These are phyloP conservation scores for Sminthurides aquaticus DNA, from an alignment of 2,888 invertebrate genomes.

Conservation along the genomic window DNA sequence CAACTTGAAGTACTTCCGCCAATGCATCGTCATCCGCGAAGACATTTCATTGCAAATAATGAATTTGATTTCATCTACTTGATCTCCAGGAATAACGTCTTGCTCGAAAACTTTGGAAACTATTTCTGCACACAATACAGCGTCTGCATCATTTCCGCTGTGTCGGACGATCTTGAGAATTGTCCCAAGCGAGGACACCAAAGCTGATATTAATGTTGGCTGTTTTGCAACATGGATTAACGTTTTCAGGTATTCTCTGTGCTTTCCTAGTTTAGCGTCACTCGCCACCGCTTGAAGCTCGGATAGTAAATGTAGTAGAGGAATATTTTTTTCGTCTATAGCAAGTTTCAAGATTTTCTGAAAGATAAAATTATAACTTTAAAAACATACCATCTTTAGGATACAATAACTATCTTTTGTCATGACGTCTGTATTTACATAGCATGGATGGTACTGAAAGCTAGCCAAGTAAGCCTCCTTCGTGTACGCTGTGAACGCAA, in stretches of 20 bases:
- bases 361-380: too few relatives aligned
- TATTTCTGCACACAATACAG: neutral
- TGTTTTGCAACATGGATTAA: neutral
- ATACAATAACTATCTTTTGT: too few relatives aligned
- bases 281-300: too few relatives aligned
- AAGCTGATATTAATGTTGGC: neutral
- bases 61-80: neutral
- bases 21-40: neutral
- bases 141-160: neutral
- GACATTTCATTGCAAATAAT: constrained; percentile 14
- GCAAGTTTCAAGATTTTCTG: constrained; percentile 12
- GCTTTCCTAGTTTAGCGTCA: too few relatives aligned
- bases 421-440: constrained; percentile 7
- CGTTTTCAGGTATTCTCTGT: constrained; percentile 11
- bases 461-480: neutral
- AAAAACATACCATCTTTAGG: too few relatives aligned
- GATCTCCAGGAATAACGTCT: neutral
- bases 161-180: constrained; percentile 5
- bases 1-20: neutral
- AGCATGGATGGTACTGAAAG: neutral
- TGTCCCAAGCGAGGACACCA: constrained; percentile 5
- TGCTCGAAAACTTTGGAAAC: neutral
- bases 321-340: too few relatives aligned
- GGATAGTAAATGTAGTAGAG: too few relatives aligned
- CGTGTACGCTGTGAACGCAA: constrained; percentile 23